Base-by-base conservation (phyloP, 2,113 vertebrate genomes). In the Terrapene triunguis region DNA sequence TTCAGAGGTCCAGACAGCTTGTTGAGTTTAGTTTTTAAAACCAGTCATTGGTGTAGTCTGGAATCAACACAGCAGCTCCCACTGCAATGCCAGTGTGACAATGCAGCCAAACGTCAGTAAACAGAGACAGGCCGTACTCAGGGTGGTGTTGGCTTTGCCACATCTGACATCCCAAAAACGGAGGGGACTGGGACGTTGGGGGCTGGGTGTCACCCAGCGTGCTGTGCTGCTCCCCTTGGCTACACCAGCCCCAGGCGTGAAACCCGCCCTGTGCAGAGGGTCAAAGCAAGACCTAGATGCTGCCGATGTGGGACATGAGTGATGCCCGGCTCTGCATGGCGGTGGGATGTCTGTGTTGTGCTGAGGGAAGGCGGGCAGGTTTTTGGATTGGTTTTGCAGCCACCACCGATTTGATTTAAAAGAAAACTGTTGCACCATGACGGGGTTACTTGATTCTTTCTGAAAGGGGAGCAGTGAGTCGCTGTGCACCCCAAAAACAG, bases 171-270 rank as follows among this genome's bases (percentile, higher is more conserved):
- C 17, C n/a, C 65, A 5, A 72, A 72, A 32, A 14, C 59, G 12
- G 11, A 62, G 35, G 65, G 35, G 62, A 10, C 35, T n/a, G 65
- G 17, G 35, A 59, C 16, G 91, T 55, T 1, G 0, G 50, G 42
- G 42, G 84, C 86, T n/a, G 42, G 29, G 47, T 50, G 2, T 24
- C 14, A 5, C 42, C 1, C 0, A 4, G n/a, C 0, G 2, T 7
- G 21, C 4, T 7, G 22, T 4, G 3, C 32, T 19, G 88, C 47
- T 59, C 12, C 2, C 1, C 12, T 9, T 25, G 6, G 3, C 50
- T 78, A 14, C 22, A 44, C 11, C 42, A 84, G 3, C 27, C 78
- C 35, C 72, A 0, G 38, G 10, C 47, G 25, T 6, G 74, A 44
- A 24, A 78, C 10, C 12, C 42, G 2, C 11, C 69, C 76, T 12